Base-by-base conservation (phyloP, 2,888 invertebrate genomes). In the Pollenia angustigena region DNA sequence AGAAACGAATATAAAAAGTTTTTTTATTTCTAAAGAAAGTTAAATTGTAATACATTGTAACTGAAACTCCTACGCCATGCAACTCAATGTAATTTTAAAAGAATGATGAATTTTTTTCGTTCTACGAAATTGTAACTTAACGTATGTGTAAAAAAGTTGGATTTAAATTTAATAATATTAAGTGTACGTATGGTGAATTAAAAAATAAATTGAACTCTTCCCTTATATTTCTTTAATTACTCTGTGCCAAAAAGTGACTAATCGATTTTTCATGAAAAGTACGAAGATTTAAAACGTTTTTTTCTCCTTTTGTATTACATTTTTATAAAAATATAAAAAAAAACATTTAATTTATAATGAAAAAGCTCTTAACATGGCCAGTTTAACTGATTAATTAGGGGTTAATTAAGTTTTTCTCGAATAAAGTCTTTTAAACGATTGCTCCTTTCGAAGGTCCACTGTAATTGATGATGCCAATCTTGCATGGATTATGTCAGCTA, bases 111-210 rank as follows among this genome's bases (percentile, higher is more conserved):
- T 40, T 60, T 9, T 4, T 23, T 72, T 58, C n/a, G 44, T 14
- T 23, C 10, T 32, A 50, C 18, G 16, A 42, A 64, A 14, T 52
- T 62, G 16, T 9, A 14, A 0, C 9, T 32, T 0, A 18, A 2
- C 62, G 75, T 75, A 75, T 75, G 62, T 42, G 62, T 64, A 52
- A 52, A 42, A 62, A 52, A 50, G 60, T 8, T 44, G 14, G 0
- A 3, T 11, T 7, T 14, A 2, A 18, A 14, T 42, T 10, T 62
- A 62, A 75, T 23, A 50, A 62, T 52, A 42, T 52, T 75, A n/a
- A 50, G 32, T 52, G 64, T 75, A 75, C 75, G 75, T 23, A 0
- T 16, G 52, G 32, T 6, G 32, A 32, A 32, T 16, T 1, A 42
- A 54, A 18, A 44, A 9, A 12, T 46, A 32, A 40, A 10, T 44